Base-by-base conservation (phyloP, 2,888 invertebrate species). In the Zhuqinia jingwanae region DNA sequence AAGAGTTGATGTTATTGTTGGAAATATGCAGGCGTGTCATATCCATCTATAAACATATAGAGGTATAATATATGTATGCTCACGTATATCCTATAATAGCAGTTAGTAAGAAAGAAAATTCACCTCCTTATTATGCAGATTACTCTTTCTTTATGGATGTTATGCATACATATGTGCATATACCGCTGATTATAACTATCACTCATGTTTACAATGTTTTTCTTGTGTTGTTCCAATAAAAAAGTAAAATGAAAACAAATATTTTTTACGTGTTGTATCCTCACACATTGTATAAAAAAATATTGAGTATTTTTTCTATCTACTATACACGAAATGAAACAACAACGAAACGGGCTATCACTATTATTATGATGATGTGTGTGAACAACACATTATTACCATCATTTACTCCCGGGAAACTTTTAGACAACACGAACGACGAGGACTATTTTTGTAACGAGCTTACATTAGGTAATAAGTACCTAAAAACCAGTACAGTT, bases 81-180 rank as follows among this genome's bases (percentile, higher is more conserved):
- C n/a, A n/a, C n/a, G n/a, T n/a, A n/a, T n/a, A n/a, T 70, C 10
- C 27, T 65, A 10, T 15, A 25, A 25, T n/a, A 25, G 15, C 47
- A n/a, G 25, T 13, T 47, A 10, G 47, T 70, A 47, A 63, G 63
- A 77, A 65, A 65, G 79, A 73, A 81, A 68, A 47, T 60, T 45
- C 36, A 76, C 47, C 76, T 82, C 76, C 84, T 84, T 84, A 84
- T 84, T 84, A 84, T 84, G 84, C 77, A 84, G 84, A 84, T 77
- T 76, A 58, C 65, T 76, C 76, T 30, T 65, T 76, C 76, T 30
- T 65, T 42, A 70, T 22, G 60, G 65, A 83, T 36, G 58, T 58
- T 56, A 73, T 30, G 13, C 17, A n/a, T 36, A 36, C 10, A 25
- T 36, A 15, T 15, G 36, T 27, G 11, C 27, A 47, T 22, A 13